Percentiles rank a stretch among this genome's conserved stretches.
phyloP scores from a whole-genome alignment of 2,888 invertebrate species.

The Heliconius sara region DNA sequence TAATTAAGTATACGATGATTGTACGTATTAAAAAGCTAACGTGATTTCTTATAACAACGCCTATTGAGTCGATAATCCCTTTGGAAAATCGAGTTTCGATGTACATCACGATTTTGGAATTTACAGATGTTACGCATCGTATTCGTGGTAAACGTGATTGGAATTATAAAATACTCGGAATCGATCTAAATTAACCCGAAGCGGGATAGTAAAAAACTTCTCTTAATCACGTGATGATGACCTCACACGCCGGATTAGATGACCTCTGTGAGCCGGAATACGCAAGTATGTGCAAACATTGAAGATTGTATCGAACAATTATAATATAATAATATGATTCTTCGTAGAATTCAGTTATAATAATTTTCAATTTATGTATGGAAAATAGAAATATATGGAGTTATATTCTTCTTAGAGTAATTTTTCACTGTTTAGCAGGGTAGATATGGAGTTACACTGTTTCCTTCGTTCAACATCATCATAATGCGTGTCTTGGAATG shows the following conservation, averaged over 20 bases:
- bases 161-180: slow-evolving; percentile 27
- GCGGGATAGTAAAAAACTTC: slow-evolving; percentile 48
- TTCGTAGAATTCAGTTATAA: background rate
- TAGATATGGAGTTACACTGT: background rate
- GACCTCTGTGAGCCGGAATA: slow-evolving; percentile 62
- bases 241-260: slow-evolving; percentile 69
- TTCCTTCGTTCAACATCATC: background rate
- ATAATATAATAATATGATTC: slow-evolving; percentile 6
- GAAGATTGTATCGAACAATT: background rate
- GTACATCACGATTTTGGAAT: slow-evolving; percentile 26
- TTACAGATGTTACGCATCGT: slow-evolving; percentile 26
- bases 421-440: background rate
- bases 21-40: no score
- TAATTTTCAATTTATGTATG: background rate
- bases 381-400: background rate
- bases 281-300: slow-evolving; percentile 18
- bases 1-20: no score
- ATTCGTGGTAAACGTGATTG: slow-evolving; percentile 13
- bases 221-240: slow-evolving; percentile 60
- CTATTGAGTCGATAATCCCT: background rate
- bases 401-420: background rate
- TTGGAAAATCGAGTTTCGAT: slow-evolving; percentile 1
- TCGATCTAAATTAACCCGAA: slow-evolving; percentile 42
- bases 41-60: background rate
- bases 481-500: background rate